Percentiles rank a stretch among this genome's conserved stretches.
These are phyloP conservation scores for Ditylenchus dipsaci DNA, from an alignment of 1,140 invertebrate genomes.

Conservation along the genomic window DNA sequence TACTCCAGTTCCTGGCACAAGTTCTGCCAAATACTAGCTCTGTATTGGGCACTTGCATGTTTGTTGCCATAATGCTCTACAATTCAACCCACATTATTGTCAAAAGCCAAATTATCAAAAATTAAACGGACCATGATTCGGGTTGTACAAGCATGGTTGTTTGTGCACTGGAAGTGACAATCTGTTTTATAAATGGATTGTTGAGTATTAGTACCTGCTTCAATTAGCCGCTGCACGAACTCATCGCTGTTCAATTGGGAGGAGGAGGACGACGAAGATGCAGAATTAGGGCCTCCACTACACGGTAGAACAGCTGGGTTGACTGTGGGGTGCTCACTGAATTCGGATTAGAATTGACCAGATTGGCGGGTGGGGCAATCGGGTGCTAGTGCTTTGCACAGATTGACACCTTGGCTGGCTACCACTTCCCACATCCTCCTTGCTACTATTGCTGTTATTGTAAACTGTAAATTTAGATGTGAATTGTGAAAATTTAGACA, in stretches of 20 bases:
- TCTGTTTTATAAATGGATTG: background rate
- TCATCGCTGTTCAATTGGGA: background rate
- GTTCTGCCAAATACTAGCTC: slow-evolving; percentile 27
- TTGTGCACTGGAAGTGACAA: slow-evolving; percentile 22
- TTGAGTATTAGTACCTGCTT: background rate
- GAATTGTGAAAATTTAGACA: no score
- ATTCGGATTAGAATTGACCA: no score
- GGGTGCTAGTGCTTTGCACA: background rate
- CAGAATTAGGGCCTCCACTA: no score
- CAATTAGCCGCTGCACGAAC: background rate
- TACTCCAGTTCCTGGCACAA: slow-evolving; percentile 39
- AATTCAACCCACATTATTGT: no score
- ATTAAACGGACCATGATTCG: slow-evolving; percentile 42
- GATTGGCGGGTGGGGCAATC: background rate
- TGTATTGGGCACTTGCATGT: slow-evolving; percentile 31
- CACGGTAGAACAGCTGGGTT: background rate
- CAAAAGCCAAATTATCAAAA: no score
- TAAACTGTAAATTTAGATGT: no score
- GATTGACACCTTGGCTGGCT: no score
- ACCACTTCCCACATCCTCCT: background rate
- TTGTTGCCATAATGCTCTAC: slow-evolving; percentile 40
- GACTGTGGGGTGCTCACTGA: background rate
- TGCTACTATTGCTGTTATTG: background rate
- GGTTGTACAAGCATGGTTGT: slow-evolving; percentile 37
- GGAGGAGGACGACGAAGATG: no score